Evolutionary conservation across 2,888 invertebrate genomes (phyloP).

Genomic region (Leptinotarsa tumamoca): DNA sequence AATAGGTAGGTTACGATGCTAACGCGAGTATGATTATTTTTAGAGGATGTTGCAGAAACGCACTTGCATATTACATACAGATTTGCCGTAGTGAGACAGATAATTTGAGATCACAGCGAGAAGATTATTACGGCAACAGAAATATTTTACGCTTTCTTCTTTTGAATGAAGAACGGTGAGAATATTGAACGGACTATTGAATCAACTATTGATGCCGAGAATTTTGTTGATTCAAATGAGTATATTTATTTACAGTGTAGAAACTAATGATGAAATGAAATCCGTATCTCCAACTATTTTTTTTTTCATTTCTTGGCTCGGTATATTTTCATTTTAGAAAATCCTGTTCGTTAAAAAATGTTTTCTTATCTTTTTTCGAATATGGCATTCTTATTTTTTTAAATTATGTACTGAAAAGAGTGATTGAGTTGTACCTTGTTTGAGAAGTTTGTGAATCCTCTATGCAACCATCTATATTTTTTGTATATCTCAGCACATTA

Average conservation of each 20-base stretch:
- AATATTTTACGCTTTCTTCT: conserved; percentile 13
- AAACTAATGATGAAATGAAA: too few species aligned
- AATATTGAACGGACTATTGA: background rate
- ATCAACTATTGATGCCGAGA: background rate
- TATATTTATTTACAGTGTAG: too few species aligned
- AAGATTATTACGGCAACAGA: conserved; percentile 4
- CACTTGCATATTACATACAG: conserved; percentile 10
- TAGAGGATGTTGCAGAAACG: conserved; percentile 28
- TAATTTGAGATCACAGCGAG: background rate
- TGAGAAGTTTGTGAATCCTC: background rate
- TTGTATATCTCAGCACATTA: background rate
- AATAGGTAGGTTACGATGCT: conserved; percentile 14
- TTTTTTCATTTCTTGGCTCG: too few species aligned
- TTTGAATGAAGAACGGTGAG: background rate
- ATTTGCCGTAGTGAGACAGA: conserved; percentile 13
- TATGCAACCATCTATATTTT: background rate
- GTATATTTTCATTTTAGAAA: background rate
- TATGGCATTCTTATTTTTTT: background rate
- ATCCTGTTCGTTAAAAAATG: background rate
- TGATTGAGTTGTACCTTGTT: background rate
- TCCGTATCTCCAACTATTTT: too few species aligned
- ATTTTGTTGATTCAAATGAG: too few species aligned
- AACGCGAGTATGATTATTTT: conserved; percentile 20
- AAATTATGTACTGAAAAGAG: background rate
- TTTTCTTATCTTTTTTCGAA: background rate